phyloP scores from a whole-genome alignment of 2,888 invertebrate genomes.

The Osmoderma eremita region DNA sequence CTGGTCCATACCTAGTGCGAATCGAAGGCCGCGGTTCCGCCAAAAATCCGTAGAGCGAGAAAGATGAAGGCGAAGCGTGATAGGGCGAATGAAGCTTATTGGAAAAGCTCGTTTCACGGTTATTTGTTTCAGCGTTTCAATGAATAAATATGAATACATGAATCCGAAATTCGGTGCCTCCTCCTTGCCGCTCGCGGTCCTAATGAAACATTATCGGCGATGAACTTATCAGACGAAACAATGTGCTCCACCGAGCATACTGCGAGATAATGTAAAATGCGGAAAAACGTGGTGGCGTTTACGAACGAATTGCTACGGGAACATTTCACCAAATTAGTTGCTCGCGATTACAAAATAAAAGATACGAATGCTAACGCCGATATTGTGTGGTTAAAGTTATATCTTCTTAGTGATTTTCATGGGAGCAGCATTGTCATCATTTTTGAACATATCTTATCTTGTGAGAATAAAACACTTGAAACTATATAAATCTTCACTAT shows the following conservation, averaged over 20 bases:
- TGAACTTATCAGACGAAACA: constrained; percentile 22
- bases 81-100: not conserved
- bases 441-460: no score
- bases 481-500: no score
- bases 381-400: no score
- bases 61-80: not conserved
- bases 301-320: not conserved
- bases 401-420: no score
- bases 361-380: no score
- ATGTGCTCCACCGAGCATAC: constrained; percentile 3
- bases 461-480: no score
- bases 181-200: not conserved
- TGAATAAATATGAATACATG: constrained; percentile 37
- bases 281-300: constrained; percentile 6
- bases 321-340: no score
- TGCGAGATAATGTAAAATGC: constrained; percentile 14
- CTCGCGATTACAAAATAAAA: no score
- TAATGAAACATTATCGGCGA: constrained; percentile 30
- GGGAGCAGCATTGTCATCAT: no score
- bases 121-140: constrained; percentile 34
- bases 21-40: constrained; percentile 6
- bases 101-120: constrained; percentile 34
- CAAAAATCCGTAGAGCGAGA: not conserved
- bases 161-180: constrained; percentile 29
- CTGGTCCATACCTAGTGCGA: constrained; percentile 14